Base-by-base conservation (phyloP, 2,888 invertebrate species). In the Hoplodrina ambigua region DNA sequence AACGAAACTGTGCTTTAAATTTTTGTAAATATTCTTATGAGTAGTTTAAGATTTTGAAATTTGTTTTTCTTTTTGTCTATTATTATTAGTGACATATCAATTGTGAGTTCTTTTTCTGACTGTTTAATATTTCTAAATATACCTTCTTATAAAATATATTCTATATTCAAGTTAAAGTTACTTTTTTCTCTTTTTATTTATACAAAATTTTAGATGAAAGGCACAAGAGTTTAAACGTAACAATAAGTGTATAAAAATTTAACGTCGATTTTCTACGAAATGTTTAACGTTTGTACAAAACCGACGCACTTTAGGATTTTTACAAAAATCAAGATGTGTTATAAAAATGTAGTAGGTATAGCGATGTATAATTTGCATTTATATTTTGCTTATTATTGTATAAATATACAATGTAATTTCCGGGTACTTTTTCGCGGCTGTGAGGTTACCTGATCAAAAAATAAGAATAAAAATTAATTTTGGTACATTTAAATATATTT, bases 1-100 rank as follows among this genome's bases (percentile, higher is more conserved):
- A 98, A 98, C 88, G 98, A 98, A 96, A 98, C 98, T 63, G 98
- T 98, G 80, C 96, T 97, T 82, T 97, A 97, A 86, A 49, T 19
- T 75, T 69, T 75, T 86, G 81, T 85, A 82, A 80, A 86, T 84
- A 83, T 80, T 81, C 72, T 77, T 80, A 80, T 80, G 76, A 77
- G 17, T 76, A 80, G 53, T 55, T n/a, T 83, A 65, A 79, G 68
- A 20, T 70, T 75, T 72, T 77, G 60, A 68, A 30, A 73, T 75
- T 69, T 5, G 44, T 78, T 75, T 68, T 59, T 65, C 65, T 66
- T 55, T 68, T 70, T 64, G 62, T 85, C 53, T 84, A 63, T 81
- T 78, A 76, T 54, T 75, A n/a, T 78, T 81, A 77, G 72, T 75
- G 61, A 84, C 85, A 83, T 83, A 83, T 83, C 83, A 83, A 79